Conservation (phyloP, 1,140 invertebrate genomes). For the Drosophila tsacasi region DNA sequence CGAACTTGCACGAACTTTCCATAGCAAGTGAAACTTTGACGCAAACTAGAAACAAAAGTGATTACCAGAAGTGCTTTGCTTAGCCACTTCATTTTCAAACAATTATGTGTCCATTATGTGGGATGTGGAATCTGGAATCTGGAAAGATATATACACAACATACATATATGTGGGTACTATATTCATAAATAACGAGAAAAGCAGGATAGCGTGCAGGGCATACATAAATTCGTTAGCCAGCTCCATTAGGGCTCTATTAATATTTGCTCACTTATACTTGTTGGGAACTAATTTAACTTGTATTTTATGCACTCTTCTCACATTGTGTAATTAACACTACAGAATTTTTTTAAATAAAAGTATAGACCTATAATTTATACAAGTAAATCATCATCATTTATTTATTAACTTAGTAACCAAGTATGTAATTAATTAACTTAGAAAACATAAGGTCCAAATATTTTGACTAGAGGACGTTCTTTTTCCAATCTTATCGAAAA, state of each 20-base stretch:
- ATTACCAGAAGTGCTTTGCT: constrained; percentile 13
- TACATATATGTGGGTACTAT: background rate
- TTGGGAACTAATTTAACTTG: background rate
- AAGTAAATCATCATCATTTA: background rate
- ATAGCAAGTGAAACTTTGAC: background rate
- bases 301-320: background rate
- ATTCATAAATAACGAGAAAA: constrained; percentile 8
- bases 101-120: constrained; percentile 18
- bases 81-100: constrained; percentile 17
- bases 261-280: background rate
- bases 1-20: constrained; percentile 3
- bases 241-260: constrained; percentile 3
- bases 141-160: background rate
- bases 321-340: background rate
- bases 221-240: constrained; percentile 5
- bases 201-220: background rate
- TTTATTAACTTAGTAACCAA: background rate
- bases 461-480: too few species aligned
- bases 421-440: too few species aligned
- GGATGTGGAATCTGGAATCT: background rate
- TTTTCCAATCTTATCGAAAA: too few species aligned
- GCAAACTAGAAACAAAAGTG: constrained; percentile 12
- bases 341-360: background rate
- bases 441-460: too few species aligned
- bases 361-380: background rate